Conservation (phyloP, 2,888 invertebrate genomes). For the Drosophila stalkeri region DNA sequence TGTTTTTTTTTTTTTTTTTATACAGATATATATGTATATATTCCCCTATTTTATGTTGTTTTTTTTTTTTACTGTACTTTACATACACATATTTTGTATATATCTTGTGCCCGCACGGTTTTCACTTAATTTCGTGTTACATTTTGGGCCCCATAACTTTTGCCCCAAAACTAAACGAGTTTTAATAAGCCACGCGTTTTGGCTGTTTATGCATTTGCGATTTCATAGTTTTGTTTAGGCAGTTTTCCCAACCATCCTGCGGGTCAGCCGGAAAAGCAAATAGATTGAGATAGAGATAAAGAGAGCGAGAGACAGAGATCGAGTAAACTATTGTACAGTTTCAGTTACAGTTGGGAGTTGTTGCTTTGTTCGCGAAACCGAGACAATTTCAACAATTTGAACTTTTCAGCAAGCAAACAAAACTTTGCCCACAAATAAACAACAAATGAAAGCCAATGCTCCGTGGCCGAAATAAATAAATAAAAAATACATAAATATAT, state of each 20-base stretch:
- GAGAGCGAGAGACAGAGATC: not conserved
- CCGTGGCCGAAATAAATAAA: slow-evolving; percentile 46
- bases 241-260: slow-evolving; percentile 7
- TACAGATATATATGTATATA: not conserved
- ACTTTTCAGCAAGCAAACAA: slow-evolving; percentile 48
- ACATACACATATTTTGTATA: slow-evolving; percentile 56
- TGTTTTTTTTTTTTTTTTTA: slow-evolving; percentile 11
- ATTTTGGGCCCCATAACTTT: slow-evolving; percentile 29
- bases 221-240: slow-evolving; percentile 26
- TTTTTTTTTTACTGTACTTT: slow-evolving; percentile 28
- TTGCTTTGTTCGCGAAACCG: slow-evolving; percentile 20
- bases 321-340: slow-evolving; percentile 38
- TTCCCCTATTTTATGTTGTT: slow-evolving; percentile 15
- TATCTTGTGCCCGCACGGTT: slow-evolving; percentile 61
- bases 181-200: slow-evolving; percentile 54
- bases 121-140: slow-evolving; percentile 57
- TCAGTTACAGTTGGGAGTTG: slow-evolving; percentile 21
- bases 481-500: slow-evolving; percentile 20
- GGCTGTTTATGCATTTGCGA: slow-evolving; percentile 38
- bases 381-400: slow-evolving; percentile 49
- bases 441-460: slow-evolving; percentile 48
- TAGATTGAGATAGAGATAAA: not conserved
- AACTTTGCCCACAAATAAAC: slow-evolving; percentile 52
- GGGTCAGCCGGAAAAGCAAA: slow-evolving; percentile 16
- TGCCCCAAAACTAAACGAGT: slow-evolving; percentile 43